Percentiles rank a stretch among this genome's conserved stretches.
Conservation (phyloP, 2,113 vertebrate species). For the Periophthalmodon schlosseri region DNA sequence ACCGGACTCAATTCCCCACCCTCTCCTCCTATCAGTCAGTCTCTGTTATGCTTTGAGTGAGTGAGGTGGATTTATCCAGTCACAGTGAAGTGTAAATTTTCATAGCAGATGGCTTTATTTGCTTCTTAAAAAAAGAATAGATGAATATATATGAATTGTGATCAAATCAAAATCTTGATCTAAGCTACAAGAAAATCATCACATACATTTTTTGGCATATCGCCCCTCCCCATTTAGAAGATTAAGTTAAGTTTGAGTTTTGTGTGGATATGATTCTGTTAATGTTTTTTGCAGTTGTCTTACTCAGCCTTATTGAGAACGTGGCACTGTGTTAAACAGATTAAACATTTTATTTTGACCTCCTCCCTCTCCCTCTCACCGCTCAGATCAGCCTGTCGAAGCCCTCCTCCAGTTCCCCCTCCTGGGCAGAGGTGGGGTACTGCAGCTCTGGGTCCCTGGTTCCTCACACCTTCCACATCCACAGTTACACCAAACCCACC, state of each 20-base stretch:
- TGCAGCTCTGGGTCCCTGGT: conserved; percentile 92
- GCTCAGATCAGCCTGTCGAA: conserved; percentile 75
- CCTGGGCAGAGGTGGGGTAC: conserved; percentile 82
- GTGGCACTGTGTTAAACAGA: no score
- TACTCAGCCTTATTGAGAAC: no score
- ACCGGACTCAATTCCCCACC: no score
- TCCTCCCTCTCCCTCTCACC: background rate
- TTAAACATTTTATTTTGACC: background rate
- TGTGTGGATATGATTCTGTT: background rate
- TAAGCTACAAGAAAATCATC: background rate
- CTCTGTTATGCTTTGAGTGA: no score
- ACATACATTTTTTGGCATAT: background rate
- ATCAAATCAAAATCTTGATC: background rate
- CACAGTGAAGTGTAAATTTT: no score
- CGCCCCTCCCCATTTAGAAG: background rate
- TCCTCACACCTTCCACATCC: conserved; percentile 95
- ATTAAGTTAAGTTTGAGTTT: background rate
- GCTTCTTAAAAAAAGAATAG: no score
- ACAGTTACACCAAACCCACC: conserved; percentile 93
- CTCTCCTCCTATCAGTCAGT: no score
- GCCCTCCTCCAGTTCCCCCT: conserved; percentile 69
- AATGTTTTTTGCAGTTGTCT: no score
- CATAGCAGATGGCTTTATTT: no score
- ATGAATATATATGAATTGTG: no score
- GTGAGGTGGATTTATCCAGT: no score